Conservation (phyloP, 1,140 invertebrate genomes). For the Probaryconus sp. region DNA sequence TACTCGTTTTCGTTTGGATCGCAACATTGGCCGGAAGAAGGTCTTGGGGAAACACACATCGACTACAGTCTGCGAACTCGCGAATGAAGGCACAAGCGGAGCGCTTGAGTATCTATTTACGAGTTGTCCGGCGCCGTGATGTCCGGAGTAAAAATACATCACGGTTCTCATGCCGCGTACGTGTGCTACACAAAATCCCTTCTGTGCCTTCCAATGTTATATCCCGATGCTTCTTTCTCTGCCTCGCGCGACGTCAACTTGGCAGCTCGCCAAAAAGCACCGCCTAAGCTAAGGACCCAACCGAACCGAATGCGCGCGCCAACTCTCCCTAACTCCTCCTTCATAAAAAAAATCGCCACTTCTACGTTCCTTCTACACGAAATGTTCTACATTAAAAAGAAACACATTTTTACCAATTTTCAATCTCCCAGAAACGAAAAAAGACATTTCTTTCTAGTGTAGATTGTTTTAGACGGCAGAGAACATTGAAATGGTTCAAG, state of each 20-base stretch:
- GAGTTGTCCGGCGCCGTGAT: conserved; percentile 79
- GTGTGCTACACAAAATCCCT: conserved; percentile 65
- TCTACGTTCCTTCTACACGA: too few relatives aligned
- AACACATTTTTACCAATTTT: too few relatives aligned
- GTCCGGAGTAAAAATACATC: conserved; percentile 79
- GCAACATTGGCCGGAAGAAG: conserved; percentile 54
- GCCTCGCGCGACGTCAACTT: conserved; percentile 34
- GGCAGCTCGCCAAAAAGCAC: conserved; percentile 42
- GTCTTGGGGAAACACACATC: conserved; percentile 52
- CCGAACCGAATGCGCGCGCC: conserved; percentile 18
- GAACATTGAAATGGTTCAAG: too few relatives aligned
- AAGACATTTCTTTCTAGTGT: too few relatives aligned
- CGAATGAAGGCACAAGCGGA: conserved; percentile 62
- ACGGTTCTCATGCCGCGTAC: conserved; percentile 63
- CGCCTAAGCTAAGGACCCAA: conserved; percentile 9
- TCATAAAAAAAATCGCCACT: too few relatives aligned
- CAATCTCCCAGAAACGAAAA: too few relatives aligned
- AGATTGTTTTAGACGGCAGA: too few relatives aligned
- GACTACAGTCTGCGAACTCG: conserved; percentile 56
- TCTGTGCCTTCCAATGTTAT: conserved; percentile 50
- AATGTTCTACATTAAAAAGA: too few relatives aligned
- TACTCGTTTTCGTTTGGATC: conserved; percentile 42
- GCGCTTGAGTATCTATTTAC: conserved; percentile 77
- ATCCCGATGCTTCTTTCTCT: conserved; percentile 13
- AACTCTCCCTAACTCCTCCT: too few relatives aligned